Base-by-base conservation (phyloP, 2,888 invertebrate species). In the Leptinotarsa haldemani region DNA sequence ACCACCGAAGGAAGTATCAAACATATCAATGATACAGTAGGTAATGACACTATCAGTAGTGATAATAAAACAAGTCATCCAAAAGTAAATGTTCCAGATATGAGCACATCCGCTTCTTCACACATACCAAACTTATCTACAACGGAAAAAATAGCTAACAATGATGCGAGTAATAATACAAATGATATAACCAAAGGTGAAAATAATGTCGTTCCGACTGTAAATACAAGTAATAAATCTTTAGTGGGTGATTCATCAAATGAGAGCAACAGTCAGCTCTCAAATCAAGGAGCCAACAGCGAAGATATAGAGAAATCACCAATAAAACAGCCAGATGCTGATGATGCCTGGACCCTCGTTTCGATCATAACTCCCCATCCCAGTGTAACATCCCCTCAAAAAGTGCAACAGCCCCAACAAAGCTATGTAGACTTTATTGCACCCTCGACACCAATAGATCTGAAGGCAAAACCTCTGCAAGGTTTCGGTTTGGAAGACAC, bases 401-500 rank as follows among this genome's bases (percentile, higher is more conserved):
- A 56, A 56, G 69, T 64, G n/a, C 71, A 72, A 74, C 77, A 72
- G 25, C 69, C 73, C 22, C 66, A 77, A 20, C 47, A 74, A 12
- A 71, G 80, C 22, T 80, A 77, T 66, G 80, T 80, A 47, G 79
- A 83, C 78, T 79, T 83, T 70, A 74, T 84, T 76, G 82, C 74
- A 76, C 77, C 88, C 3, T 86, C 89, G 16, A 78, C 82, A 18
- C 82, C 89, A 0, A 89, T 90, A 1, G 89, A 90, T 79, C 84
- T 91, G 12, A 89, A 89, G 7, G 89, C 91, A 2, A 89, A 91
- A 40, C 89, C 90, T 0, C 84, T 89, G 5, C 90, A 90, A 78
- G 91, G 90, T 69, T 92, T 92, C 79, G 95, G 95, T 0, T 87
- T 95, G 30, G 95, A 95, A 85, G 93, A 93, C 2, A 95, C 94